Evolutionary conservation across 2,888 invertebrate species (phyloP).

Genomic region (Drosophila koepferae): DNA sequence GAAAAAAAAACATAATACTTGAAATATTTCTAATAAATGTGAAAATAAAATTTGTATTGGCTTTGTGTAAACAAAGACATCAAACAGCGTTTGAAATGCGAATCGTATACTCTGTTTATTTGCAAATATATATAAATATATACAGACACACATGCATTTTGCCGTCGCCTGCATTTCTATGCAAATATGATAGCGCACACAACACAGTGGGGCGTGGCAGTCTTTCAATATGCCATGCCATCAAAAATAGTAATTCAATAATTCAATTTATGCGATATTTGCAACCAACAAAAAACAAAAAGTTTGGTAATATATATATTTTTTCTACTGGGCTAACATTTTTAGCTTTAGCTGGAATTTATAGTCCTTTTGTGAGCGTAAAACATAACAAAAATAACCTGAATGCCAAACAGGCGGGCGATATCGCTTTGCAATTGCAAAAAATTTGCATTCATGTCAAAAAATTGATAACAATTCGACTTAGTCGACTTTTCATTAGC

Average conservation of each 20-base stretch:
- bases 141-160: slow-evolving; percentile 24
- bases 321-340: not conserved
- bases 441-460: slow-evolving; percentile 37
- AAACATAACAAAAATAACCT: slow-evolving; percentile 17
- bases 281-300: slow-evolving; percentile 19
- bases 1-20: slow-evolving; percentile 1
- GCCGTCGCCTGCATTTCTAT: slow-evolving; percentile 7
- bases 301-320: not conserved
- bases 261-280: slow-evolving; percentile 71
- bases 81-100: slow-evolving; percentile 48
- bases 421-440: slow-evolving; percentile 18
- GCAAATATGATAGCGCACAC: slow-evolving; percentile 32
- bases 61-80: slow-evolving; percentile 59
- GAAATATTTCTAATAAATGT: slow-evolving; percentile 63
- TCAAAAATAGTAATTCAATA: slow-evolving; percentile 76
- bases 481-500: slow-evolving; percentile 37
- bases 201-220: slow-evolving; percentile 30
- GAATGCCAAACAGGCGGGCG: slow-evolving; percentile 31
- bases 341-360: slow-evolving; percentile 20
- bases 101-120: slow-evolving; percentile 57
- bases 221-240: slow-evolving; percentile 32
- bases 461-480: slow-evolving; percentile 19
- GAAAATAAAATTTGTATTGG: slow-evolving; percentile 64
- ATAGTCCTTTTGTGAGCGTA: not conserved
- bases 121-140: slow-evolving; percentile 49